Conservation (phyloP, 2,797 vertebrate genomes). For the Eutrigla gurnardus region DNA sequence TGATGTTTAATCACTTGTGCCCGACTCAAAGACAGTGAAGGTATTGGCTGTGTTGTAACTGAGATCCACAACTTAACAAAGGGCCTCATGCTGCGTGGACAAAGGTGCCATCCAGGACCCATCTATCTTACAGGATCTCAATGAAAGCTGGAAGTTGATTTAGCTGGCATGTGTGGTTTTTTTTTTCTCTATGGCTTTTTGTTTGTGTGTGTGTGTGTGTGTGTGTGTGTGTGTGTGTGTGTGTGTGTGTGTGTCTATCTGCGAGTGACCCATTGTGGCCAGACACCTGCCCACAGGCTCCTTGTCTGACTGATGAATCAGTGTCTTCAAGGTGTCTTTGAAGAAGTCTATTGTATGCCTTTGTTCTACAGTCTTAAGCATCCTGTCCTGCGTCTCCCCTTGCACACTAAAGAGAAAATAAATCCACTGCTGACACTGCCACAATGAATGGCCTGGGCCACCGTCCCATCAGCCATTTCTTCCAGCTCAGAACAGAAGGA, state of each 20-base stretch:
- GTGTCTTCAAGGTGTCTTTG: constrained; percentile 84
- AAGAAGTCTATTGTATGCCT: constrained; percentile 80
- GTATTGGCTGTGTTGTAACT: constrained; percentile 42
- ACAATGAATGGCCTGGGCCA: constrained; percentile 71
- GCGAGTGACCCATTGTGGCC: constrained; percentile 79
- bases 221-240: constrained; percentile 38
- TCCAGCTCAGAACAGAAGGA: constrained; percentile 53
- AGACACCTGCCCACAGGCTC: constrained; percentile 83
- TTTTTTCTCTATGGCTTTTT: constrained; percentile 58
- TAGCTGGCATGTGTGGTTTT: constrained; percentile 64
- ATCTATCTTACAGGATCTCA: constrained; percentile 72
- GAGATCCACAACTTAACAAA: constrained; percentile 55
- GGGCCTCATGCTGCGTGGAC: constrained; percentile 52
- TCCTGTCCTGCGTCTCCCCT: constrained; percentile 70
- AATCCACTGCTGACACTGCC: constrained; percentile 72
- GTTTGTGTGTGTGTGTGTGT: constrained; percentile 10
- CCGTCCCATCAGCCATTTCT: constrained; percentile 71
- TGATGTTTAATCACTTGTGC: constrained; percentile 22
- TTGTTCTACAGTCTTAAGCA: constrained; percentile 77
- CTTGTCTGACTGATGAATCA: constrained; percentile 83
- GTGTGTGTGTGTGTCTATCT: constrained; percentile 40
- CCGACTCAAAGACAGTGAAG: constrained; percentile 24
- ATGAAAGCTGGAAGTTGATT: constrained; percentile 72
- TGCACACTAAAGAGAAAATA: constrained; percentile 76
- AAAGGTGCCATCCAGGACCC: constrained; percentile 66